phyloP scores from a whole-genome alignment of 2,797 vertebrate genomes.

The Artibeus lituratus region DNA sequence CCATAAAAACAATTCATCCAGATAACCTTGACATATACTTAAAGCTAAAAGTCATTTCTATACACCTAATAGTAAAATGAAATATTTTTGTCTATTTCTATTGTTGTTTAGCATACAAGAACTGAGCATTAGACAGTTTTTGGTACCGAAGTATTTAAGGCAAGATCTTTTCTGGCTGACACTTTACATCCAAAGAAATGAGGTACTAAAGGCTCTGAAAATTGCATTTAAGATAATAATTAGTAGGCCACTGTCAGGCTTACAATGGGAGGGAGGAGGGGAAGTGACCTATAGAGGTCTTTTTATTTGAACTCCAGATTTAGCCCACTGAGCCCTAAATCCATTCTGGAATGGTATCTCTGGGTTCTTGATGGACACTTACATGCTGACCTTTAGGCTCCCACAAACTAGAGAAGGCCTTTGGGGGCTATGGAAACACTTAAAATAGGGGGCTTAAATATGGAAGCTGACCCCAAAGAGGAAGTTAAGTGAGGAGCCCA shows the following conservation, averaged over 20 bases:
- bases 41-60: neutral
- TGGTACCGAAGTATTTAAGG: neutral
- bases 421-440: neutral
- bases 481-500: neutral
- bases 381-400: neutral
- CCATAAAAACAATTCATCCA: neutral
- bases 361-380: neutral
- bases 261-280: too few species aligned
- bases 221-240: neutral
- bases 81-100: neutral
- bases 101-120: neutral
- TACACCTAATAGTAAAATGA: neutral
- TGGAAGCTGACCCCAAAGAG: neutral
- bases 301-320: neutral
- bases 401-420: neutral
- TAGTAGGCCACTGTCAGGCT: neutral
- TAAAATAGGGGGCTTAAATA: neutral
- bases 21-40: neutral
- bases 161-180: neutral
- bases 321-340: neutral
- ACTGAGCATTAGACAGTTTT: neutral
- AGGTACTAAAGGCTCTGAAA: neutral
- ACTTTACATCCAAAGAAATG: neutral
- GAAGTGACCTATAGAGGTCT: neutral
- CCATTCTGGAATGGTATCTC: neutral